Evolutionary conservation across 1,140 invertebrate genomes (phyloP).

Genomic region (Drosophila simulans): DNA sequence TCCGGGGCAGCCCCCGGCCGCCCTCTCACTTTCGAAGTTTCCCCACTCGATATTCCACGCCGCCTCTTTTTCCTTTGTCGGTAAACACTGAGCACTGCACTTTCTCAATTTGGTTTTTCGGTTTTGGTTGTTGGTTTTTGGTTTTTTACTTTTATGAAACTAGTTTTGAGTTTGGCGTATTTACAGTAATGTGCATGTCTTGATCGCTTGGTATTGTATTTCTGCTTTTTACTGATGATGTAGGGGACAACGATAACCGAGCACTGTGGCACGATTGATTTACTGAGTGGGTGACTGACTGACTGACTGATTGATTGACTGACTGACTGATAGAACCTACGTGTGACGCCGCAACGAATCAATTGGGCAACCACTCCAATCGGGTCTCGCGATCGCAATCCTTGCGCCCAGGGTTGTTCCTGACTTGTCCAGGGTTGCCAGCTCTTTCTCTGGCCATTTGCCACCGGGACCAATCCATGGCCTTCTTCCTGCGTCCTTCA

Average conservation of each 20-base stretch:
- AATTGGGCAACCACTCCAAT: constrained; percentile 48
- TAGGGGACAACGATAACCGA: constrained; percentile 30
- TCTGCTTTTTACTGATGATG: constrained; percentile 34
- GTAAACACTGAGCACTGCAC: constrained; percentile 45
- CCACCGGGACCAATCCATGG: constrained; percentile 84
- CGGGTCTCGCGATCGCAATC: constrained; percentile 39
- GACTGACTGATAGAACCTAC: constrained; percentile 46
- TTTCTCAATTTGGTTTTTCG: constrained; percentile 8
- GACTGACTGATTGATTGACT: constrained; percentile 29
- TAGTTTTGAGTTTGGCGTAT: constrained; percentile 37
- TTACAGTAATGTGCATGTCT: constrained; percentile 49
- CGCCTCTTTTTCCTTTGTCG: constrained; percentile 1
- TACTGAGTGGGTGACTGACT: constrained; percentile 38
- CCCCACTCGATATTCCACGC: constrained; percentile 13
- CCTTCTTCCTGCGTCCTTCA: constrained; percentile 39
- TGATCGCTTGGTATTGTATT: constrained; percentile 35
- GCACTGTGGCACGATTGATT: constrained; percentile 30
- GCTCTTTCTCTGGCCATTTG: constrained; percentile 76
- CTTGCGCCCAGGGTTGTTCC: constrained; percentile 31
- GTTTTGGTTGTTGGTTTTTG: neutral
- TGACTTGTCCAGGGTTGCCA: constrained; percentile 61
- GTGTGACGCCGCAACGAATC: constrained; percentile 46
- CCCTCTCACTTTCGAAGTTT: constrained; percentile 26
- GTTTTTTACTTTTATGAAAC: constrained; percentile 29
- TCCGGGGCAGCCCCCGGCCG: constrained; percentile 35